These are phyloP conservation scores for Agapetus fuscipes DNA, from an alignment of 2,888 invertebrate genomes.

Conservation along the genomic window DNA sequence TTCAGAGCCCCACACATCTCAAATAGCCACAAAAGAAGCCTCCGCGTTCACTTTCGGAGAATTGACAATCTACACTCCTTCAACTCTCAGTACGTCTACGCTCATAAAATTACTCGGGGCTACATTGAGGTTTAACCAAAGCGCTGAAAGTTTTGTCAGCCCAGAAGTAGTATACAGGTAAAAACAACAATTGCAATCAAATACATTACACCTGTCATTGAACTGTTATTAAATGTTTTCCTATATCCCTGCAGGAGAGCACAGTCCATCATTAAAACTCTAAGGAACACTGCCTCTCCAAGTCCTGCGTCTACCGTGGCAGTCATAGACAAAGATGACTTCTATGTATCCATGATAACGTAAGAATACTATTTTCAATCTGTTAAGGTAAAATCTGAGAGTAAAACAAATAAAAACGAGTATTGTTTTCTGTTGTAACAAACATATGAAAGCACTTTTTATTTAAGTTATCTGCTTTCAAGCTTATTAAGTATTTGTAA, in stretches of 20 bases:
- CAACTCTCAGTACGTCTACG: slow-evolving; percentile 7
- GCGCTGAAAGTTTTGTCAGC: slow-evolving; percentile 4
- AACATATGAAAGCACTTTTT: too few relatives aligned
- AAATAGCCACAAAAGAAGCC: slow-evolving; percentile 11
- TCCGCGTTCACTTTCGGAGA: slow-evolving; percentile 9
- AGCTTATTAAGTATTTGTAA: too few relatives aligned
- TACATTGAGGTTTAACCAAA: slow-evolving; percentile 1
- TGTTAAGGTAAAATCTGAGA: too few relatives aligned
- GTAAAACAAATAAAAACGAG: too few relatives aligned
- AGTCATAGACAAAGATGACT: slow-evolving; percentile 54
- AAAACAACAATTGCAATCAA: neutral
- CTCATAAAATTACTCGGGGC: slow-evolving; percentile 10
- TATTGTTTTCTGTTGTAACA: too few relatives aligned
- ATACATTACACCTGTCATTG: too few relatives aligned
- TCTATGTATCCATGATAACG: slow-evolving; percentile 60
- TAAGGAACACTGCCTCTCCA: slow-evolving; percentile 26
- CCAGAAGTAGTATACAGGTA: slow-evolving; percentile 16
- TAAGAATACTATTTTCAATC: too few relatives aligned
- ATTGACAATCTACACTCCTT: slow-evolving; percentile 17
- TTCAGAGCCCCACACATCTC: slow-evolving; percentile 5
- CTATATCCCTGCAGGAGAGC: slow-evolving; percentile 25
- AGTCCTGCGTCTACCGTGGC: slow-evolving; percentile 51
- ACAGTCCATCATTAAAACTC: slow-evolving; percentile 23
- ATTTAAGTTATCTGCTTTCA: too few relatives aligned
- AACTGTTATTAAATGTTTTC: too few relatives aligned